Conservation (phyloP, 2,113 vertebrate genomes). For the Probosciger aterrimus region DNA sequence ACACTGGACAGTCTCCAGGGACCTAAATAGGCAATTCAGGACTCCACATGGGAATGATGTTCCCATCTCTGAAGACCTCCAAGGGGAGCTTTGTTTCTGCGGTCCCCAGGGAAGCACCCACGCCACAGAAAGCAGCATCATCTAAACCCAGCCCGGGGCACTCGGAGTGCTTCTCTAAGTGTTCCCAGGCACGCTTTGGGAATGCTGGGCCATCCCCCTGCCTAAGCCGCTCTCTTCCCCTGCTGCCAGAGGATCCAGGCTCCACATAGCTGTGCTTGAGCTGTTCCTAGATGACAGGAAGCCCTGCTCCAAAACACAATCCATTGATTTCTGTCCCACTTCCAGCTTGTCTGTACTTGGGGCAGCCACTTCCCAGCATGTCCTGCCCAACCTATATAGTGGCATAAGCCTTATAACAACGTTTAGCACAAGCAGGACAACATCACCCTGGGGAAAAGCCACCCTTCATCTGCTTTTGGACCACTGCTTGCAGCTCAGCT, state of each 20-base stretch:
- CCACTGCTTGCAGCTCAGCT: background rate
- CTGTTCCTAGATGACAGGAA: background rate
- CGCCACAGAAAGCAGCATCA: rapidly evolving
- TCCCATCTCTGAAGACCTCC: background rate
- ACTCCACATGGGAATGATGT: slow-evolving; percentile 16
- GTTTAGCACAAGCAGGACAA: background rate
- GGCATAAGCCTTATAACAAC: background rate
- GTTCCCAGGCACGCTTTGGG: background rate
- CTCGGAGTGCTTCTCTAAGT: background rate
- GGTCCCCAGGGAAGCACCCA: background rate
- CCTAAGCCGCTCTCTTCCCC: background rate
- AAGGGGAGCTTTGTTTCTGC: background rate
- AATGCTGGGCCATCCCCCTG: background rate
- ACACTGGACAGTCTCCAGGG: background rate
- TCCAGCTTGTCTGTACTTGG: background rate
- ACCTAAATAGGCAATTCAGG: slow-evolving; percentile 8
- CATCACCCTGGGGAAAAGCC: background rate
- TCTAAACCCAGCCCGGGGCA: background rate
- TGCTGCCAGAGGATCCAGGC: background rate
- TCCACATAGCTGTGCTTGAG: rapidly evolving
- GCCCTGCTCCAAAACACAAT: background rate
- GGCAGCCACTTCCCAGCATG: rapidly evolving
- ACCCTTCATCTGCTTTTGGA: background rate
- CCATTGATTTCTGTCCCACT: rapidly evolving
- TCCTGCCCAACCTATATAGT: background rate